These are phyloP conservation scores for Hycleus phaleratus DNA, from an alignment of 1,140 invertebrate genomes.

Conservation along the genomic window DNA sequence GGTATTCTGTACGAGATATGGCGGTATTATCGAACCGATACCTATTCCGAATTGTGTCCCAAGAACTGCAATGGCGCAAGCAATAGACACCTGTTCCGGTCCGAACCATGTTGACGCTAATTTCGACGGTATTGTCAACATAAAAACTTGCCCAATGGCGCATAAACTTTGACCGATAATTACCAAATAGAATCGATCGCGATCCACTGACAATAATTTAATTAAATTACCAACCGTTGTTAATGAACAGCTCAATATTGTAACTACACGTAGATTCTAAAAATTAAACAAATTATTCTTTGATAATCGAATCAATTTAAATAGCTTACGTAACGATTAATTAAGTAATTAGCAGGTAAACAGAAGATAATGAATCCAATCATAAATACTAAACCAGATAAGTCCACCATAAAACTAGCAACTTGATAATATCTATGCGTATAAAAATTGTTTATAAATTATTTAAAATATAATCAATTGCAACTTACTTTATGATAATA, in stretches of 20 bases:
- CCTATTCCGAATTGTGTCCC: constrained; percentile 60
- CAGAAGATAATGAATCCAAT: constrained; percentile 26
- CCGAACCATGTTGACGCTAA: constrained; percentile 57
- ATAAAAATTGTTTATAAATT: no score
- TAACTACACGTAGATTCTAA: constrained; percentile 38
- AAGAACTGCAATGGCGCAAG: constrained; percentile 68
- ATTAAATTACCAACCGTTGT: constrained; percentile 47
- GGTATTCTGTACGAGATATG: constrained; percentile 42
- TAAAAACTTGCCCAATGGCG: constrained; percentile 58
- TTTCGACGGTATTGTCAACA: constrained; percentile 62
- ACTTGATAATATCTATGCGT: constrained; percentile 30
- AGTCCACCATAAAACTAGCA: constrained; percentile 17
- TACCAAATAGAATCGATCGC: constrained; percentile 54
- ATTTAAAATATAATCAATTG: neutral
- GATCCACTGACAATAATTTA: constrained; percentile 55
- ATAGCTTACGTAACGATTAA: constrained; percentile 30
- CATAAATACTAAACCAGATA: constrained; percentile 29
- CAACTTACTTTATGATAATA: constrained; percentile 26
- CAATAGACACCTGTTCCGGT: constrained; percentile 58
- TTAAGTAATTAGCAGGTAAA: constrained; percentile 27
- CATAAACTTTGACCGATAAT: constrained; percentile 63
- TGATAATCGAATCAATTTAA: neutral
- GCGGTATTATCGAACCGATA: constrained; percentile 40
- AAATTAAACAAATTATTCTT: neutral
- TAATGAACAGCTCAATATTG: constrained; percentile 48